Evolutionary conservation across 2,888 invertebrate species (phyloP), one percentile per base, ranked within the genome.

Genomic region (Myopa tessellatipennis): DNA sequence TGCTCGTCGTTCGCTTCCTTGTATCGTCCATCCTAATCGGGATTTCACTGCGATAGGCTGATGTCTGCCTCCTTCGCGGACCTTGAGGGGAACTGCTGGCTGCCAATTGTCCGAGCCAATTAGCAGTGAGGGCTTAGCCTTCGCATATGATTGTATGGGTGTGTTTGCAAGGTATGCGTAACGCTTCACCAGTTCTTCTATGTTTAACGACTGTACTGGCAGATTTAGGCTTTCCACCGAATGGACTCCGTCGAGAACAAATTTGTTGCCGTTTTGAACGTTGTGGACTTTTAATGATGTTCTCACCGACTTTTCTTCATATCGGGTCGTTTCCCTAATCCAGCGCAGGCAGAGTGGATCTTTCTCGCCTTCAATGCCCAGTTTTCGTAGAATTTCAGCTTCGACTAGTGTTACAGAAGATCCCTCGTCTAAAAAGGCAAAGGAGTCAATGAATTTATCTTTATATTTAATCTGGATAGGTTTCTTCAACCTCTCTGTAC

Each of bases 51-150:
- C 65, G 7, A 77, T 74, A 26, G 73, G 73, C 34, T 78, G 76
- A 36, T 77, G 50, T 70, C 72, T 67, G 6, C 73, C 74, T 34
- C 58, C 78, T 74, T 79, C 77, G 1, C 76, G 68, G 36, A 73
- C 68, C 69, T 78, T 77, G 26, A 78, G 71, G 4, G 78, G 70
- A 0, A 78, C 70, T 5, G 77, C 75, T 4, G 75, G 61, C 70
- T 77, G 78, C 75, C 77, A 78, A 26, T 73, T 78, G 16, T 78
- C 68, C 38, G 60, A 55, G 72, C 77, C 77, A 50, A 74, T 78
- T n/a, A 77, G 71, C 34, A 79, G 60, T 60, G 74, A 76, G 16
- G 78, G 74, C 8, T 71, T 71, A 16, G 52, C 50, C 26, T 72
- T 40, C 26, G 36, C 16, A 14, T 18, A n/a, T 36, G 18, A 36